phyloP scores from a whole-genome alignment of 2,113 vertebrate genomes.

The Mellivora capensis region DNA sequence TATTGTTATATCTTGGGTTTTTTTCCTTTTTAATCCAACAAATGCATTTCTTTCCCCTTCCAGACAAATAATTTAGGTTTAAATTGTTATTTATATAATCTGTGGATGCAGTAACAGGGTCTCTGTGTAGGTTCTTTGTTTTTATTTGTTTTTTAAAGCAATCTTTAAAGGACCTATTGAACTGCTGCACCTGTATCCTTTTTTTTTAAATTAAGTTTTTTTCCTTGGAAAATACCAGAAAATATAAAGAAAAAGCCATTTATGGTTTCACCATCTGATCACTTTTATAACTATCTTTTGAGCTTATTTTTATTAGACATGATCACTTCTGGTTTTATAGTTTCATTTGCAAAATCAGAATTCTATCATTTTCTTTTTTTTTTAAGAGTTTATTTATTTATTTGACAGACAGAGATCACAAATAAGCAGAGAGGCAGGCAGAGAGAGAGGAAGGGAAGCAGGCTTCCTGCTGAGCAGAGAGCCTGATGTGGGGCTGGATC shows the following conservation, averaged over 20 bases:
- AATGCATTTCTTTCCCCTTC: not conserved
- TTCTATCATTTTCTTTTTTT: not conserved
- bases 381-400: too few species aligned
- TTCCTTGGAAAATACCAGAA: not conserved
- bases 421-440: too few species aligned
- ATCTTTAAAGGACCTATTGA: not conserved
- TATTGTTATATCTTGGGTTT: not conserved
- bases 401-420: too few species aligned
- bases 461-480: too few species aligned
- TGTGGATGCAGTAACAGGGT: not conserved
- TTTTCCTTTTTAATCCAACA: not conserved
- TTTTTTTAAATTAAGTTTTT: not conserved
- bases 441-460: too few species aligned
- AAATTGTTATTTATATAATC: not conserved
- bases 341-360: not conserved
- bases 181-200: not conserved
- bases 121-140: not conserved
- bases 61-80: not conserved
- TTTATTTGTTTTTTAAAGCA: not conserved
- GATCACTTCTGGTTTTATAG: not conserved
- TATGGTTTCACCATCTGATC: not conserved
- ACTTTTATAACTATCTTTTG: conserved; percentile 1
- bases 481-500: too few species aligned
- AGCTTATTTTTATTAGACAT: not conserved
- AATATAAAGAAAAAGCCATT: not conserved